Percentiles rank a stretch among this genome's conserved stretches.
phyloP scores from a whole-genome alignment of 1,140 invertebrate species.

The Sesamia nonagrioides region DNA sequence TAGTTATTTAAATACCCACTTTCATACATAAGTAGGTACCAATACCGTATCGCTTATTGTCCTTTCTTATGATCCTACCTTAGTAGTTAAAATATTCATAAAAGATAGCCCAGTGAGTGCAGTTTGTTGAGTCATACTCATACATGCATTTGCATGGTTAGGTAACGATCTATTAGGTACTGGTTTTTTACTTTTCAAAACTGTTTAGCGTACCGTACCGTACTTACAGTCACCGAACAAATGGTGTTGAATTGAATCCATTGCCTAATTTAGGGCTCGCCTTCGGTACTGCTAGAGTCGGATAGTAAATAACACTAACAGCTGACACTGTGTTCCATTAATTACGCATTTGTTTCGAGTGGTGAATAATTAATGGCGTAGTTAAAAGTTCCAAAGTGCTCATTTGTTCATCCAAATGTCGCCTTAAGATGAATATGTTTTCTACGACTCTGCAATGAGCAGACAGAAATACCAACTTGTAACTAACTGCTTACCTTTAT shows the following conservation, averaged over 20 bases:
- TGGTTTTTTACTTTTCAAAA: conserved; percentile 7
- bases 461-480: neutral
- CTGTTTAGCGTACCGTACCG: too few relatives aligned
- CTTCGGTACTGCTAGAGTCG: too few relatives aligned
- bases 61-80: neutral
- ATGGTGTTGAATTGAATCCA: neutral
- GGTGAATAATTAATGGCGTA: conserved; percentile 14
- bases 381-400: conserved; percentile 15
- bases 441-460: neutral
- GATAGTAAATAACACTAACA: neutral
- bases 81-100: neutral
- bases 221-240: neutral
- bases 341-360: conserved; percentile 3
- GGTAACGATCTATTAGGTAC: conserved; percentile 7
- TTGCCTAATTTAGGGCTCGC: conserved; percentile 1
- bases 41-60: neutral
- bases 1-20: too few relatives aligned
- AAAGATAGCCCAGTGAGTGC: neutral
- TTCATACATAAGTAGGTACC: neutral
- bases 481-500: too few relatives aligned
- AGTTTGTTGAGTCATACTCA: conserved; percentile 5
- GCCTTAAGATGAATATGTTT: neutral
- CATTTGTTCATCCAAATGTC: neutral
- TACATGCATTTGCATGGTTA: neutral
- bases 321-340: conserved; percentile 25